Conservation (phyloP, 2,888 invertebrate species). For the Drosophila peninsularis region DNA sequence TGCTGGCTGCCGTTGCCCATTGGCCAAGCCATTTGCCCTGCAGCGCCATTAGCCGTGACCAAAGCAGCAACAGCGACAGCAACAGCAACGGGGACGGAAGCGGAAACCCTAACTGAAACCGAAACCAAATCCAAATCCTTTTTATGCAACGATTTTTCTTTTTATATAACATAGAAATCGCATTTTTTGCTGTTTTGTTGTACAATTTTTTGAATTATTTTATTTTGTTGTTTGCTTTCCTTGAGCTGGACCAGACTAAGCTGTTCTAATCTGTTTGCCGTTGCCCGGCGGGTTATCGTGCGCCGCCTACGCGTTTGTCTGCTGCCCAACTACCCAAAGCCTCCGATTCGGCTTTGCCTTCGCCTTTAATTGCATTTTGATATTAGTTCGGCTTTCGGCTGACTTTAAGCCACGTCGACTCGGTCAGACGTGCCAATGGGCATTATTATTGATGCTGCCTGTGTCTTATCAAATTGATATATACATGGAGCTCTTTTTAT, state of each 20-base stretch:
- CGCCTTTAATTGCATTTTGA: constrained; percentile 55
- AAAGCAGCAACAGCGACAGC: constrained; percentile 26
- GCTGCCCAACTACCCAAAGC: not conserved
- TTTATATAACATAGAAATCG: constrained; percentile 40
- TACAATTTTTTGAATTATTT: constrained; percentile 25
- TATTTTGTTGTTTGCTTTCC: constrained; percentile 11
- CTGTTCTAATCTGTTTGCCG: constrained; percentile 74
- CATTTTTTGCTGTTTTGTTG: not conserved
- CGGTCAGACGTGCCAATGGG: constrained; percentile 22
- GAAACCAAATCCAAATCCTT: constrained; percentile 57
- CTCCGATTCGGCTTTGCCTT: constrained; percentile 20
- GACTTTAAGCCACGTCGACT: constrained; percentile 51
- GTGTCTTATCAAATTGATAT: constrained; percentile 36
- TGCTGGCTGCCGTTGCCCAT: constrained; percentile 33
- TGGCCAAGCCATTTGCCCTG: constrained; percentile 64
- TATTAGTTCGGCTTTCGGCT: constrained; percentile 50
- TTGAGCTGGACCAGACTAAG: constrained; percentile 53
- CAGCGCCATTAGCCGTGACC: constrained; percentile 71
- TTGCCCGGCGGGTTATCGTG: constrained; percentile 39
- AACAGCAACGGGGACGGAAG: constrained; percentile 32
- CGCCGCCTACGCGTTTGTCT: constrained; percentile 13
- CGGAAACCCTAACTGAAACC: constrained; percentile 38
- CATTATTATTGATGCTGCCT: constrained; percentile 18
- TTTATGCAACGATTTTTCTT: constrained; percentile 62
- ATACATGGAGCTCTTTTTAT: not conserved